phyloP scores from a whole-genome alignment of 1,140 invertebrate genomes.

The Anastrepha obliqua region DNA sequence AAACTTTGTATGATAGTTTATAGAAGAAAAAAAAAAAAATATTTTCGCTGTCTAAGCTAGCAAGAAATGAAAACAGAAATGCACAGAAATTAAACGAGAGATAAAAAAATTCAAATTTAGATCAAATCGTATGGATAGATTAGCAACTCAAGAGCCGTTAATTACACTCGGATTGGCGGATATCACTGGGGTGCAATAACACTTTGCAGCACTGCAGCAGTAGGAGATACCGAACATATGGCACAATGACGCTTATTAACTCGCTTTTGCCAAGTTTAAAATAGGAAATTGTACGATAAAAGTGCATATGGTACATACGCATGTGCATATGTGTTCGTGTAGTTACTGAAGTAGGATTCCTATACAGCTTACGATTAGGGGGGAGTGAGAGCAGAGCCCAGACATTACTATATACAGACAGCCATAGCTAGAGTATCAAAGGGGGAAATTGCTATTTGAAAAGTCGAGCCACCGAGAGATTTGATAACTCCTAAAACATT shows the following conservation, averaged over 20 bases:
- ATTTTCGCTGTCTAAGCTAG: neutral
- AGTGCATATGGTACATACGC: neutral
- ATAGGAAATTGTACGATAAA: neutral
- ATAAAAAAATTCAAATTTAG: neutral
- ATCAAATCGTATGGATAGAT: slow-evolving; percentile 33
- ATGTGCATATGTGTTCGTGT: neutral
- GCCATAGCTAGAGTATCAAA: no score
- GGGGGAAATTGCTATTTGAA: no score
- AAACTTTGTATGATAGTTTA: neutral
- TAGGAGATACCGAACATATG: no score
- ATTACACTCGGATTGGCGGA: neutral
- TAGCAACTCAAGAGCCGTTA: neutral
- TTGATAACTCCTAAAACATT: no score
- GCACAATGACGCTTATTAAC: no score
- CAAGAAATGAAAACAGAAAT: neutral
- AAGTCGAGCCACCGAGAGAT: no score
- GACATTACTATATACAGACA: no score
- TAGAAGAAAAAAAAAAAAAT: neutral
- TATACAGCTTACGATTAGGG: no score
- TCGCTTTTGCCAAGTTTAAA: no score
- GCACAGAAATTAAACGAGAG: neutral
- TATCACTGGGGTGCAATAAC: slow-evolving; percentile 8
- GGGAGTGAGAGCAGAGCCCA: no score
- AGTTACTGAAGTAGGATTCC: no score
- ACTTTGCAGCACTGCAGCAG: neutral